phyloP scores from a whole-genome alignment of 2,797 vertebrate species.

The Yasuhikotakia modesta region DNA sequence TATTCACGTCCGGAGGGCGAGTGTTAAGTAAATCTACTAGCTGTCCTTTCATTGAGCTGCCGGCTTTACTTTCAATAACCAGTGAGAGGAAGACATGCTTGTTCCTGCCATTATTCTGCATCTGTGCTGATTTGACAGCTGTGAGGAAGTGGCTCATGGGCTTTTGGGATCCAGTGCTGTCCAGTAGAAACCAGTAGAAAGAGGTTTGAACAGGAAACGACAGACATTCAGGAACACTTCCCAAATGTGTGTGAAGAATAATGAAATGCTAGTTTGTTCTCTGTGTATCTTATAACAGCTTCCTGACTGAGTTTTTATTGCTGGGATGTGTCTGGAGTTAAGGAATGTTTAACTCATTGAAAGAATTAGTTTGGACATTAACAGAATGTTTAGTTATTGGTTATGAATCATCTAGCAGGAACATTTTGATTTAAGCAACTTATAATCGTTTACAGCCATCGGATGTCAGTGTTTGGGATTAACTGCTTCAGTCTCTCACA shows the following conservation, averaged over 20 bases:
- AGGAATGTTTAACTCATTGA: slow-evolving; percentile 3
- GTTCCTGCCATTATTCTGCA: slow-evolving; percentile 52
- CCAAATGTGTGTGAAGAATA: slow-evolving; percentile 4
- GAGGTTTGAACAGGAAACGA: slow-evolving; percentile 44
- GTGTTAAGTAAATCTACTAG: slow-evolving; percentile 66
- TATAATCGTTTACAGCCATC: neutral
- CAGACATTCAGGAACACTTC: slow-evolving; percentile 38
- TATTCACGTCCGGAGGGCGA: slow-evolving; percentile 62
- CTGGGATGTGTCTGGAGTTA: slow-evolving; percentile 9
- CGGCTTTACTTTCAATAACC: slow-evolving; percentile 42
- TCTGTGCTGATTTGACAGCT: slow-evolving; percentile 34
- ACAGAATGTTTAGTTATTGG: neutral
- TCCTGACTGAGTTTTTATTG: slow-evolving; percentile 27
- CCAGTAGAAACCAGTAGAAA: slow-evolving; percentile 13
- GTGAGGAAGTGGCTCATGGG: neutral
- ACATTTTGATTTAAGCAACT: neutral
- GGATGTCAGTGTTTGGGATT: no score
- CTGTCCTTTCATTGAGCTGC: slow-evolving; percentile 33
- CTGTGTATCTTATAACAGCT: slow-evolving; percentile 34
- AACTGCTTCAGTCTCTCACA: no score
- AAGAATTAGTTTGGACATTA: neutral
- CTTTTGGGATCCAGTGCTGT: neutral
- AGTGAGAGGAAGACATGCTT: slow-evolving; percentile 48
- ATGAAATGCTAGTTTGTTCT: slow-evolving; percentile 15
- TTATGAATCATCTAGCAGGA: neutral